Evolutionary conservation across 2,888 invertebrate genomes (phyloP), one percentile per base, ranked within the genome.

Genomic region (Listrodromus nycthemerus): DNA sequence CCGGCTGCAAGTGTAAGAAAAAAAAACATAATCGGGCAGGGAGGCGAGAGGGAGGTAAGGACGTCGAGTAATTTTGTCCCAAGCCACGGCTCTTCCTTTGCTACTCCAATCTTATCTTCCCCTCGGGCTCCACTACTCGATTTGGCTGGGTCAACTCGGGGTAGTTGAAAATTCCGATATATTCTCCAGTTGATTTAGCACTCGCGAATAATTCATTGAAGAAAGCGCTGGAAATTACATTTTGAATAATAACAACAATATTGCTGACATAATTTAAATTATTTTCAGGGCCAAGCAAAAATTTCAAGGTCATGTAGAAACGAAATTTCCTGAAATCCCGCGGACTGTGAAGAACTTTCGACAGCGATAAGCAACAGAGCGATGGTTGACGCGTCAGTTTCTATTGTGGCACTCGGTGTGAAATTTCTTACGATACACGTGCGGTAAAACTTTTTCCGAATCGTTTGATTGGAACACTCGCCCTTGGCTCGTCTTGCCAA

Each of bases 81-180:
- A 30, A 63, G 50, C 66, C 52, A 48, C 16, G 37, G 48, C 63
- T 21, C 45, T 33, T 76, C 16, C 63, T 76, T 50, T 75, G 70
- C 55, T 19, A 24, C 61, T n/a, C 45, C 55, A 55, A 71, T 83
- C 83, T 83, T 83, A 83, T 83, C 83, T 69, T 45, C 16, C 52
- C 77, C 80, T 83, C 73, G 80, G 80, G 84, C 82, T 84, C 52
- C 50, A 82, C 84, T 84, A 82, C 84, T 70, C 84, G 79, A 84
- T 82, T 81, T 79, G 67, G 66, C 77, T 52, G 66, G 76, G 67
- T 58, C 66, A 27, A 58, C 78, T 78, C 50, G 70, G 74, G 74
- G 65, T 63, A 75, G 73, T 80, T 77, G 83, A 75, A 84, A 81
- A 74, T 80, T 80, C 73, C 73, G 73, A 74, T 83, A 45, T 69